Percentiles rank a stretch among this genome's conserved stretches.
Conservation (phyloP, 2,113 vertebrate species). For the Sebastes fasciatus region DNA sequence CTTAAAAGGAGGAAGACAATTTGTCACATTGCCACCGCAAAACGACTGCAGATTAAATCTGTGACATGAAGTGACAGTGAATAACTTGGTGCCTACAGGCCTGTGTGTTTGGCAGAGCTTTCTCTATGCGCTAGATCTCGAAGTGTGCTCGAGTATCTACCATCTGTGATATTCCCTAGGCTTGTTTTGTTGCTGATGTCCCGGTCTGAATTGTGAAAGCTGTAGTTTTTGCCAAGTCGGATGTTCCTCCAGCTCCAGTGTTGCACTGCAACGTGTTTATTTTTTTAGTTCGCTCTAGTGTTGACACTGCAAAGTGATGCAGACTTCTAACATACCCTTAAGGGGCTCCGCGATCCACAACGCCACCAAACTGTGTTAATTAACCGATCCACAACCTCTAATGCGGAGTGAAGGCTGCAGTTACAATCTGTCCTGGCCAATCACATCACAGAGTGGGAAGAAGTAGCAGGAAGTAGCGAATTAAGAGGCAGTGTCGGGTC, state of each 20-base stretch:
- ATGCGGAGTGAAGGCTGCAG: slow-evolving; percentile 78
- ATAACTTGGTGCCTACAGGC: slow-evolving; percentile 39
- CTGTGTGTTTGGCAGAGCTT: slow-evolving; percentile 34
- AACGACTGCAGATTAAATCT: slow-evolving; percentile 56
- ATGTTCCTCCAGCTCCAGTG: slow-evolving; percentile 35
- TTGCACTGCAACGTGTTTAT: slow-evolving; percentile 46
- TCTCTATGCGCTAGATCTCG: slow-evolving; percentile 27
- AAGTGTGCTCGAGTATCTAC: slow-evolving; percentile 47
- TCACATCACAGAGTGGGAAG: slow-evolving; percentile 66
- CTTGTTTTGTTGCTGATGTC: slow-evolving; percentile 38
- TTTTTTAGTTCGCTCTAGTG: slow-evolving; percentile 36
- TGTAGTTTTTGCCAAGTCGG: slow-evolving; percentile 46
- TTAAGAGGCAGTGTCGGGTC: slow-evolving; percentile 71
- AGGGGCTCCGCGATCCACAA: slow-evolving; percentile 41
- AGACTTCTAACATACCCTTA: slow-evolving; percentile 50
- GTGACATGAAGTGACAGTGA: slow-evolving; percentile 53
- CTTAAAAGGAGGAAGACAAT: slow-evolving; percentile 48
- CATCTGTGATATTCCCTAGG: slow-evolving; percentile 60
- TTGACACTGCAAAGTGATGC: slow-evolving; percentile 51
- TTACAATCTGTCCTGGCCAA: slow-evolving; percentile 74
- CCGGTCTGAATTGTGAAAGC: slow-evolving; percentile 36
- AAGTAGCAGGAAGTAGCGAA: slow-evolving; percentile 63
- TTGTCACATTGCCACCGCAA: slow-evolving; percentile 42
- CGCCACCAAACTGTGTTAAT: slow-evolving; percentile 74
- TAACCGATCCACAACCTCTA: slow-evolving; percentile 66